Evolutionary conservation across 2,113 vertebrate species (phyloP).

Genomic region (Calypte anna): DNA sequence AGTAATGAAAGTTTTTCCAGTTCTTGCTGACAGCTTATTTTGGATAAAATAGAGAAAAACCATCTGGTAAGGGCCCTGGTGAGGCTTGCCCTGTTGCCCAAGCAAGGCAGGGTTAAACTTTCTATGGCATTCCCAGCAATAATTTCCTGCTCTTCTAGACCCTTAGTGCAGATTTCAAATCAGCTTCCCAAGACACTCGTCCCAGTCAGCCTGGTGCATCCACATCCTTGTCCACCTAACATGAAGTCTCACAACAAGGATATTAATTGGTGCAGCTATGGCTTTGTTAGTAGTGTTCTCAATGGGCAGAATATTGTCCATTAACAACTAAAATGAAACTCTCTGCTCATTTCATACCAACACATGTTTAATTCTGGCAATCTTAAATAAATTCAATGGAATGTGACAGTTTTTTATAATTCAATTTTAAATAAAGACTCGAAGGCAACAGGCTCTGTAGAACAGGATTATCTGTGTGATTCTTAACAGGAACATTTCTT

Average conservation of each 20-base stretch:
- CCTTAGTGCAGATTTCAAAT: neutral
- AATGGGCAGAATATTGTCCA: neutral
- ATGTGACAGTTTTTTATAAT: neutral
- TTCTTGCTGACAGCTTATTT: neutral
- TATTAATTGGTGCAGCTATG: neutral
- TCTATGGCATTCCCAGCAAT: neutral
- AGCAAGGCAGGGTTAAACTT: accelerated
- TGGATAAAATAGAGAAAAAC: neutral
- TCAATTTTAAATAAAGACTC: neutral
- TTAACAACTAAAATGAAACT: neutral
- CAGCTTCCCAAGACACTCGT: neutral
- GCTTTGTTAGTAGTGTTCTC: neutral
- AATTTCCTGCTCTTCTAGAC: neutral
- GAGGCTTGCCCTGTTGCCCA: accelerated
- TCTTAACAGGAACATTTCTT: neutral
- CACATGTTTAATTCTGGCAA: neutral
- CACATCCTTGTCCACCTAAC: neutral
- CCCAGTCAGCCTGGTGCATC: neutral
- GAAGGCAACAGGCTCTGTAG: neutral
- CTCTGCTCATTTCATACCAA: neutral
- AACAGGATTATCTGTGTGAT: neutral
- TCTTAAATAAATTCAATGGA: neutral
- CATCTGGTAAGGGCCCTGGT: neutral
- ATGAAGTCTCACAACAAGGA: neutral
- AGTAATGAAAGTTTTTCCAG: neutral